Conservation (phyloP, 2,797 vertebrate genomes). For the Huso huso region DNA sequence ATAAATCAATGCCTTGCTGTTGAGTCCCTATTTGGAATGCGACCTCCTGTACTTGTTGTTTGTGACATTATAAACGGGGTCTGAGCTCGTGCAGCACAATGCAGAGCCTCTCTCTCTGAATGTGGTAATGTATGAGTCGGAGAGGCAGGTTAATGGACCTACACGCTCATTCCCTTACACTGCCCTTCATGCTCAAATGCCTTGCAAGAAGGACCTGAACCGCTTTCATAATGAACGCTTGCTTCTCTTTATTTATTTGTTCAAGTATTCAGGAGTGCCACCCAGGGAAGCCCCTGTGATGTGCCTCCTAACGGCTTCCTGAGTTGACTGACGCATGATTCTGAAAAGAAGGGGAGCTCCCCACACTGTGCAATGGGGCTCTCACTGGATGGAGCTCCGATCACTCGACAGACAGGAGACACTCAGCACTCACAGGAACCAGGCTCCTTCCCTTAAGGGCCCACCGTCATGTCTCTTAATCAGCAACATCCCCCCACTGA, state of each 20-base stretch:
- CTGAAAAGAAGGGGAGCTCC: slow-evolving; percentile 29
- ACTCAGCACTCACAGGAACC: slow-evolving; percentile 48
- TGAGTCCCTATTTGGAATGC: too few relatives aligned
- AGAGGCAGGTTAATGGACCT: too few relatives aligned
- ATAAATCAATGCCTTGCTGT: too few relatives aligned
- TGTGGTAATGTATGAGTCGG: too few relatives aligned
- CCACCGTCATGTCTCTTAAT: slow-evolving; percentile 43
- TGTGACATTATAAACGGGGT: too few relatives aligned
- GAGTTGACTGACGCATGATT: slow-evolving; percentile 28
- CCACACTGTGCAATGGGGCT: slow-evolving; percentile 31
- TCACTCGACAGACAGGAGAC: slow-evolving; percentile 46
- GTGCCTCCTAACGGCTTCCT: slow-evolving; percentile 25
- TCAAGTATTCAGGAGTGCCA: slow-evolving; percentile 23
- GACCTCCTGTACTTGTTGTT: too few relatives aligned
- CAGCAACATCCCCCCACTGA: slow-evolving; percentile 56
- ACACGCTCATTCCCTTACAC: too few relatives aligned
- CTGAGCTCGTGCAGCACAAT: too few relatives aligned
- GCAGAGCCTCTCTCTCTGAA: too few relatives aligned
- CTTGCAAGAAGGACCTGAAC: too few relatives aligned
- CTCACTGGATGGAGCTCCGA: slow-evolving; percentile 36
- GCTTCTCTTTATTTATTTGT: slow-evolving; percentile 25
- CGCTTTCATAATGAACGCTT: too few relatives aligned
- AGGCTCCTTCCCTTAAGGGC: slow-evolving; percentile 40
- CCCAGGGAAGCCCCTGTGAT: slow-evolving; percentile 20
- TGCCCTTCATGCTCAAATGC: too few relatives aligned